Evolutionary conservation across 2,113 vertebrate species (phyloP).

Genomic region (Dryoscopus gambensis): DNA sequence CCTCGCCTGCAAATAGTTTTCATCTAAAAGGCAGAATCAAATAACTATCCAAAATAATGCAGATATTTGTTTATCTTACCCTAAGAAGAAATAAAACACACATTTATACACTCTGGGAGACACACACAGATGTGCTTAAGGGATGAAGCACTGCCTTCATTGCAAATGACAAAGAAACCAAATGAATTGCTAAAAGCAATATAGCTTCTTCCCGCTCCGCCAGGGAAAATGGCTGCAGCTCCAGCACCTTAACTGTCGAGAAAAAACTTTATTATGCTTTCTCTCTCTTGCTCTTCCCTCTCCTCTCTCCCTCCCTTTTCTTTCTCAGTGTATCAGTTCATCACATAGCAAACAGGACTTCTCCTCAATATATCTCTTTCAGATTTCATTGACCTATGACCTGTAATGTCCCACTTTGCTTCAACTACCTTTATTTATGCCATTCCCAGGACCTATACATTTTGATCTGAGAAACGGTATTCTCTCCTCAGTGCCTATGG

Average conservation of each 20-base stretch:
- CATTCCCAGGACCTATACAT: conserved; percentile 51
- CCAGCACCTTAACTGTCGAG: background rate
- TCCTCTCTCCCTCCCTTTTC: background rate
- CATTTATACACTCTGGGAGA: background rate
- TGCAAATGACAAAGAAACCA: conserved; percentile 33
- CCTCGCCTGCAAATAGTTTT: background rate
- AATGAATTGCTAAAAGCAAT: conserved; percentile 42
- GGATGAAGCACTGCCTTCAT: conserved; percentile 8
- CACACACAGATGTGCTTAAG: background rate
- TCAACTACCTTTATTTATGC: conserved; percentile 70
- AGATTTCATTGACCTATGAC: conserved; percentile 70
- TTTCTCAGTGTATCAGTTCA: conserved; percentile 28
- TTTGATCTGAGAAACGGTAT: conserved; percentile 65
- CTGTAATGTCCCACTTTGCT: conserved; percentile 62
- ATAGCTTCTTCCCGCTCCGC: background rate
- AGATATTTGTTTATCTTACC: conserved; percentile 17
- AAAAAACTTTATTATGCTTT: conserved; percentile 19
- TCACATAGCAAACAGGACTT: conserved; percentile 23
- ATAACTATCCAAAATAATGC: conserved; percentile 15
- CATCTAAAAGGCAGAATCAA: background rate
- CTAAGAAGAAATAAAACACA: background rate
- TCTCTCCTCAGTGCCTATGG: conserved; percentile 50
- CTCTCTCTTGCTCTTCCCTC: background rate
- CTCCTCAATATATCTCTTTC: conserved; percentile 31
- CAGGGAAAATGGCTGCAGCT: background rate